Evolutionary conservation across 2,888 invertebrate genomes (phyloP).

Genomic region (Allygus modestus): DNA sequence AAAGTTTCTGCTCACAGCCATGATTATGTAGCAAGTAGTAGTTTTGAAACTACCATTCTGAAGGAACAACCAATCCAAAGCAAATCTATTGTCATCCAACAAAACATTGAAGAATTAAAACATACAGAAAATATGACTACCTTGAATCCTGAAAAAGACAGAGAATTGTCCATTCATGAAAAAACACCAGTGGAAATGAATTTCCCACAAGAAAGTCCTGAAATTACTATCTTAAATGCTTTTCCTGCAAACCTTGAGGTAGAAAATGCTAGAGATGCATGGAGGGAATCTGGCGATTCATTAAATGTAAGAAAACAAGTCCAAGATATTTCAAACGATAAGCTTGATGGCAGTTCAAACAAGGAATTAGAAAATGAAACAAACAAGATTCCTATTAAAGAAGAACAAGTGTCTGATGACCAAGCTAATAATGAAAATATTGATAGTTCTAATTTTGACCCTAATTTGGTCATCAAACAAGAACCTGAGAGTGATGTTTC

Average conservation of each 20-base stretch:
- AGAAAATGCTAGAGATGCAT: conserved; percentile 56
- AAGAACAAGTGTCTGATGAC: conserved; percentile 42
- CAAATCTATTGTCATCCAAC: background rate
- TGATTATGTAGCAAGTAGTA: background rate
- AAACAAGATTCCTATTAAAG: background rate
- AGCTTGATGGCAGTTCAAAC: background rate
- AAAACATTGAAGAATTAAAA: background rate
- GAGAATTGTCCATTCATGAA: background rate
- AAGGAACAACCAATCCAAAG: background rate
- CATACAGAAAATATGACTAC: background rate
- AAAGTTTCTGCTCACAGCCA: background rate
- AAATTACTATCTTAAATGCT: background rate
- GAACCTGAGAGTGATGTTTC: conserved; percentile 51
- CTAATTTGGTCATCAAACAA: conserved; percentile 36
- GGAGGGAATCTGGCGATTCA: conserved; percentile 43
- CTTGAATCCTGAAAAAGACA: background rate
- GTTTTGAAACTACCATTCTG: background rate
- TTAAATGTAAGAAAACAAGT: background rate
- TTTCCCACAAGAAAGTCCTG: background rate
- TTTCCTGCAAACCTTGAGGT: conserved; percentile 24
- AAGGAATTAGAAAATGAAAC: background rate
- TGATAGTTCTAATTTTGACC: conserved; percentile 54
- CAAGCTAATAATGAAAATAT: conserved; percentile 52
- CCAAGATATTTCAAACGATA: background rate
- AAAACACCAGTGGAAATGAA: background rate